Base-by-base conservation (phyloP, 2,797 vertebrate genomes). In the Apodemus agrarius region DNA sequence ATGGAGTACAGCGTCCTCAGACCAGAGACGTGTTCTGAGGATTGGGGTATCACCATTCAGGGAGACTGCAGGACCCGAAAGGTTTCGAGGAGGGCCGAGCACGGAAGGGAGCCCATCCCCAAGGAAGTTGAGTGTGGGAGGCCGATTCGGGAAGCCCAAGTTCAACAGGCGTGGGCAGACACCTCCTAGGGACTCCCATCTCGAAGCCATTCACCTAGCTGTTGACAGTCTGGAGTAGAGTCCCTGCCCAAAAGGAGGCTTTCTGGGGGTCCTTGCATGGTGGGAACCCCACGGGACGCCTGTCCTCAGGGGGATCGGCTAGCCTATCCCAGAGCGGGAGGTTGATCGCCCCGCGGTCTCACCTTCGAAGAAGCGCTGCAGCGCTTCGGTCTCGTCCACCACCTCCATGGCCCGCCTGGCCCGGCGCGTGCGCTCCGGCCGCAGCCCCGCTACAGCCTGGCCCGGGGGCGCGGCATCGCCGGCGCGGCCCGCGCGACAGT, bases 291-390 rank as follows among this genome's bases (percentile, higher is more conserved):
- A 79, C 11, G 19, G 2, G 46, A 82, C 40, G 78, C 91, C 67
- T 3, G 63, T 5, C 37, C 85, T 84, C 3, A 19, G 59, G 46
- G 59, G 75, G 93, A 9, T 31, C 1, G 4, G 29, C 3, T 9
- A 22, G 8, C 75, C 57, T 12, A 16, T 37, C 83, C 86, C 69
- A 16, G 37, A 2, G 49, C 61, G 1, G 52, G 40, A 65, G 37
- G 63, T 40, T 65, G 16, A 21, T 72, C 34, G 69, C 97, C 86
- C 97, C 97, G 96, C 89, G 94, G 95, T 79, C 96, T 98, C 99
- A 99, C 99, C 99, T 99, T 99, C 99, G 93, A 99, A 99, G 98
- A 99, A 99, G 98, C 99, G 99, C 99, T 99, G 99, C 99, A 99
- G 98, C 98, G 99, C 99, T 98, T 99, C 99, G 85, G 99, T 99